Evolutionary conservation across 1,140 invertebrate genomes (phyloP).

Genomic region (Steinernema feltiae): DNA sequence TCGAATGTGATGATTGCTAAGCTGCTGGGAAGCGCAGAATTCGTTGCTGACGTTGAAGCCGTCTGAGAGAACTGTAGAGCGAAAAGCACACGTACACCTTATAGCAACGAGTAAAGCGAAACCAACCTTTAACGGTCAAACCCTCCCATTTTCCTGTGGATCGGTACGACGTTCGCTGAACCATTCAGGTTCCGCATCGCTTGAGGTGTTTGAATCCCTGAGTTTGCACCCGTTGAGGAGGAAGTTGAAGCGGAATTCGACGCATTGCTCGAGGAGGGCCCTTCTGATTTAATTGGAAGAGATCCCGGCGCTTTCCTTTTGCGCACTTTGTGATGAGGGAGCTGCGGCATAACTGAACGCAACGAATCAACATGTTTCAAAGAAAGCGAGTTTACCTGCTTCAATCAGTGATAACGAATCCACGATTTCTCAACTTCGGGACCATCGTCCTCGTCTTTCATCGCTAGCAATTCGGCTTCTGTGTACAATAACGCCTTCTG

Average conservation of each 20-base stretch:
- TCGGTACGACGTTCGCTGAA: neutral
- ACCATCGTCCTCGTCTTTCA: slow-evolving; percentile 9
- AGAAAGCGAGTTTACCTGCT: too few species aligned
- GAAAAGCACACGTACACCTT: neutral
- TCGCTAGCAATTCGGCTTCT: slow-evolving; percentile 1
- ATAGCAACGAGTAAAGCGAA: neutral
- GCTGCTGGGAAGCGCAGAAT: too few species aligned
- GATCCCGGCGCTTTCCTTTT: neutral
- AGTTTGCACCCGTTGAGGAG: neutral
- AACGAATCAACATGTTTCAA: neutral
- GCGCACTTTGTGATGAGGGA: neutral
- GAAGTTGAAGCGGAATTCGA: neutral
- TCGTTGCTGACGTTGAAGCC: neutral
- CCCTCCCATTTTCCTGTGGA: neutral
- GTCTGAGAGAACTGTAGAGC: too few species aligned
- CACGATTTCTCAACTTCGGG: neutral
- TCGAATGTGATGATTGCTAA: neutral
- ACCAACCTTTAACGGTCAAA: neutral
- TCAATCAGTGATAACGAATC: neutral
- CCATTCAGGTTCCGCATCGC: neutral
- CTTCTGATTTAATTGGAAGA: neutral
- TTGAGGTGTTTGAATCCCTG: neutral
- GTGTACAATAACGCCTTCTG: slow-evolving; percentile 14
- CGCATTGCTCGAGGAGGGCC: neutral
- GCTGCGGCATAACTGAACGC: neutral